Conservation (phyloP, 2,797 vertebrate genomes). For the Toxotes lorentzi region DNA sequence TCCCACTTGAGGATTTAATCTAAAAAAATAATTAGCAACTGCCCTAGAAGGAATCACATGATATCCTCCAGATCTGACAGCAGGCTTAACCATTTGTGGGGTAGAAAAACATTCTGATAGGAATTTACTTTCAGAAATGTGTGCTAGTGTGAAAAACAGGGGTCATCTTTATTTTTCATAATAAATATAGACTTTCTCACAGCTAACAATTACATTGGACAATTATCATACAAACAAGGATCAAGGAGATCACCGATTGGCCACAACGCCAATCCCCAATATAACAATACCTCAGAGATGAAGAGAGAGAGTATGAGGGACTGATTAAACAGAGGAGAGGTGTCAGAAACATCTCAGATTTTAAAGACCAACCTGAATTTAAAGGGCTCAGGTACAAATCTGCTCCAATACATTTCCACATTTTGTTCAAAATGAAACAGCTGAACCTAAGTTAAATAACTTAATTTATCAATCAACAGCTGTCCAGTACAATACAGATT, state of each 20-base stretch:
- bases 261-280: constrained; percentile 26
- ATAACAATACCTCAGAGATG: constrained; percentile 9
- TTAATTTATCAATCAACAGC: background rate
- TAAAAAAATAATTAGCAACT: constrained; percentile 42
- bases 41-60: constrained; percentile 37
- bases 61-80: constrained; percentile 3
- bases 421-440: background rate
- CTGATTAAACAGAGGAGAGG: background rate
- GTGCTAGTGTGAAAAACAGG: constrained; percentile 48
- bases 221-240: constrained; percentile 60
- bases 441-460: background rate
- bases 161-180: constrained; percentile 66
- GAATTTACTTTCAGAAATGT: constrained; percentile 44
- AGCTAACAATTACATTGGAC: constrained; percentile 57
- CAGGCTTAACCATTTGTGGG: constrained; percentile 13
- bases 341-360: background rate
- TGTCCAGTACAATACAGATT: constrained; percentile 10
- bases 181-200: constrained; percentile 78
- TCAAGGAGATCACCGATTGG: constrained; percentile 33
- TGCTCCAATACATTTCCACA: background rate
- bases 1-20: constrained; percentile 55
- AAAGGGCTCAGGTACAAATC: background rate
- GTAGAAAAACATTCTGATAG: too few species aligned
- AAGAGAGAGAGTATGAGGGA: constrained; percentile 1
- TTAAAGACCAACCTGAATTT: background rate